phyloP scores from a whole-genome alignment of 23 tunicate genomes.

The Clavelina lepadiformis region DNA sequence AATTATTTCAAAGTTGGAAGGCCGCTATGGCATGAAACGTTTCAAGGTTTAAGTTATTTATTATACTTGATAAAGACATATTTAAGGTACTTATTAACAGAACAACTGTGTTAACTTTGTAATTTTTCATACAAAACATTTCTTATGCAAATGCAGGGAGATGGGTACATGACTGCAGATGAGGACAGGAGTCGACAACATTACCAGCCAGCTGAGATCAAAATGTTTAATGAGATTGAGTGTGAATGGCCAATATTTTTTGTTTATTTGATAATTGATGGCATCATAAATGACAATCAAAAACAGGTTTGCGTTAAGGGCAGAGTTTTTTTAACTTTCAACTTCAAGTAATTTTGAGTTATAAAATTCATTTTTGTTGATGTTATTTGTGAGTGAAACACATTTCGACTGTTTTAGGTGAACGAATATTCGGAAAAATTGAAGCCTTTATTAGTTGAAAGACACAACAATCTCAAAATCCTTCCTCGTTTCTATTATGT shows the following conservation, averaged over 20 bases:
- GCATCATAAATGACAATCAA: conserved; percentile 27
- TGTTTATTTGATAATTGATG: conserved; percentile 61
- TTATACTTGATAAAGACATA: background rate
- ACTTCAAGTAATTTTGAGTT: no score
- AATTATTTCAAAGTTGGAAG: conserved; percentile 38
- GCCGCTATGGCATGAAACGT: conserved; percentile 67
- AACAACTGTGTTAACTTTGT: no score
- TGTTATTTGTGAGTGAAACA: background rate
- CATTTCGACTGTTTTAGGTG: conserved; percentile 23
- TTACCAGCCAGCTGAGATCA: conserved; percentile 83
- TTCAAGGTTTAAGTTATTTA: conserved; percentile 21
- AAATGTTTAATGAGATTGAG: conserved; percentile 61
- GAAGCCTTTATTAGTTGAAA: conserved; percentile 23
- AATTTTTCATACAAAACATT: background rate
- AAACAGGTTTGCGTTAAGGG: conserved; percentile 47
- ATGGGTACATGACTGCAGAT: conserved; percentile 66
- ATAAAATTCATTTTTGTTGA: background rate
- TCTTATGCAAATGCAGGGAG: conserved; percentile 32
- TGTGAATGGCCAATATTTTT: conserved; percentile 94
- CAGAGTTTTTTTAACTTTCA: no score
- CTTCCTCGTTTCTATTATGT: conserved; percentile 77
- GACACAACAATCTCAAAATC: conserved; percentile 6
- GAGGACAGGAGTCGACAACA: conserved; percentile 60
- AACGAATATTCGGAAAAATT: conserved; percentile 40
- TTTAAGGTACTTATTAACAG: background rate